Base-by-base conservation (phyloP, 2,113 vertebrate genomes). In the Anguilla rostrata region DNA sequence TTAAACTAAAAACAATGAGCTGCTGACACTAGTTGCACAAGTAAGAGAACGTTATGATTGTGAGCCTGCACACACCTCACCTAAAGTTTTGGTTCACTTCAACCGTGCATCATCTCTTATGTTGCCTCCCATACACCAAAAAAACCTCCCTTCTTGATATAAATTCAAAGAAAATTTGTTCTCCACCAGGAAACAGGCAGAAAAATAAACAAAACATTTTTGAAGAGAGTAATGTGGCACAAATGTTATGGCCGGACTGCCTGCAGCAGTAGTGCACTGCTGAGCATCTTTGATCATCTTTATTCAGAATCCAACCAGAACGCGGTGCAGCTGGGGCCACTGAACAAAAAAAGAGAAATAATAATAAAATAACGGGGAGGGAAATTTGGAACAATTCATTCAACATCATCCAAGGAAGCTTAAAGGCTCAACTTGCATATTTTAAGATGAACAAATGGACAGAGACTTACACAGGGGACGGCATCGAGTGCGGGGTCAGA, bases 151-250 rank as follows among this genome's bases (percentile, higher is more conserved):
- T 75, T n/a, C 29, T 75, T 75, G 71, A 22, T 26, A 40, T 18
- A 79, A 57, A 57, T 78, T 82, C 85, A 60, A 86, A 82, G 85
- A 89, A 90, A 90, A 92, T 91, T 91, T 93, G 15, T 92, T 92
- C 85, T 86, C 34, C 83, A 87, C 57, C 87, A 87, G 90, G 91
- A 83, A 90, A 89, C 82, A 87, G 89, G 81, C 39, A 86, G 87
- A 91, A 90, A 41, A 86, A 43, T 84, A 86, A 87, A 91, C 92
- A 85, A 89, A 53, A 78, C 81, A 90, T 80, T 91, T 78, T 86
- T 49, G 46, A 46, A 39, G 90, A 87, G 87, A 75, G 89, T 87
- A 91, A 93, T 87, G 6, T 18, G 89, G 88, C 66, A 53, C 90
- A 93, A 56, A 92, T 88, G 86, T 84, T 71, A 22, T 40, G 89